Conservation (phyloP, 2,888 invertebrate species). For the Hemaris fuciformis region DNA sequence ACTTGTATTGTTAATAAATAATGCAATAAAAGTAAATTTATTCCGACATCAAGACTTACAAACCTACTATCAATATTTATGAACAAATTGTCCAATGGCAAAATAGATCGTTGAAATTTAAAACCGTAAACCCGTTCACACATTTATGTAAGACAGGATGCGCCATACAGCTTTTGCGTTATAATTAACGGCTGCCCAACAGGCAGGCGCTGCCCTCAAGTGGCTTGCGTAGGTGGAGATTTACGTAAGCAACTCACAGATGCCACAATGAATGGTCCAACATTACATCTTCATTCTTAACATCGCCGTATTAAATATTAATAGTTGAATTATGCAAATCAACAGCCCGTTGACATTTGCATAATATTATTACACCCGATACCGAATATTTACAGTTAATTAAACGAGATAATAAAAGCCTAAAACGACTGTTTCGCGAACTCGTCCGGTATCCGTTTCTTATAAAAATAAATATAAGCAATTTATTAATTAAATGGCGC, state of each 20-base stretch:
- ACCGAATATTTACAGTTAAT: slow-evolving; percentile 9
- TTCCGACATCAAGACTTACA: neutral
- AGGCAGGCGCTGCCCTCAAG: neutral
- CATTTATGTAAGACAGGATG: slow-evolving; percentile 9
- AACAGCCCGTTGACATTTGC: neutral
- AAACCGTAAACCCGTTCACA: slow-evolving; percentile 1
- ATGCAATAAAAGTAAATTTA: too few relatives aligned
- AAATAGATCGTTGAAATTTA: neutral
- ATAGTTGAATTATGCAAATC: neutral
- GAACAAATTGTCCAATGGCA: neutral
- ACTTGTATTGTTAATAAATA: too few relatives aligned
- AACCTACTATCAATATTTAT: neutral
- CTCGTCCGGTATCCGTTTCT: slow-evolving; percentile 21
- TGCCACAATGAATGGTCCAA: neutral
- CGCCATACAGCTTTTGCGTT: neutral
- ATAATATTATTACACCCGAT: neutral
- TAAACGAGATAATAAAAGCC: slow-evolving; percentile 9
- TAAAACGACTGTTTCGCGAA: slow-evolving; percentile 11
- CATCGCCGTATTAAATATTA: neutral
- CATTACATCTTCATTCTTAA: neutral
- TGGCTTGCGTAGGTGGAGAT: neutral
- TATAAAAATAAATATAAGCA: slow-evolving; percentile 20
- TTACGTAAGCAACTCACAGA: neutral
- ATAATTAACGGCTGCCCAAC: slow-evolving; percentile 2
- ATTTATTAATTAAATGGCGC: slow-evolving; percentile 44